Evolutionary conservation across 2,888 invertebrate species (phyloP).

Genomic region (Tortricodes alternella): DNA sequence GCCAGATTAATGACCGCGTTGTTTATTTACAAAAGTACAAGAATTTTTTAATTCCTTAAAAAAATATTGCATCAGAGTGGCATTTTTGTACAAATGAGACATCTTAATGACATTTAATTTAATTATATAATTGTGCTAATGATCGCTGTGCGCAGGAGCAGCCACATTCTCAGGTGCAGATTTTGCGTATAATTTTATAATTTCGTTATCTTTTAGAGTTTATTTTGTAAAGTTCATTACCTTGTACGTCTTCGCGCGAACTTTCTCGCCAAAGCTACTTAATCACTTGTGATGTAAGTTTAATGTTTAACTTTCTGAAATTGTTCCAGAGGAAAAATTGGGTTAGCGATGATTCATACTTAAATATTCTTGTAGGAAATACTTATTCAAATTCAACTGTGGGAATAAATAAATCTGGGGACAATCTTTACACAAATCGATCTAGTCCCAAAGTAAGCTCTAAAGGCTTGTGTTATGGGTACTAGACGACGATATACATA

Average conservation of each 20-base stretch:
- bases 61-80: not conserved
- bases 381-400: too few species aligned
- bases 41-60: not conserved
- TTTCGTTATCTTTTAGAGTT: constrained; percentile 28
- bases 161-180: constrained; percentile 57
- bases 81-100: not conserved
- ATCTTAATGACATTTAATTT: constrained; percentile 3
- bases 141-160: constrained; percentile 43
- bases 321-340: constrained; percentile 2
- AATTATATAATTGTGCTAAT: constrained; percentile 4
- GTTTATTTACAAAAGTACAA: not conserved
- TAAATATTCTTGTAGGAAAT: not conserved
- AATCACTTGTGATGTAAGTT: constrained; percentile 26
- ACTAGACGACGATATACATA: too few species aligned
- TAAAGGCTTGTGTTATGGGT: too few species aligned
- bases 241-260: constrained; percentile 21
- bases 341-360: not conserved
- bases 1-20: too few species aligned
- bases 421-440: too few species aligned
- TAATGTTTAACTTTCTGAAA: constrained; percentile 17
- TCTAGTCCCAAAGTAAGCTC: too few species aligned
- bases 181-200: constrained; percentile 35
- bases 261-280: constrained; percentile 22
- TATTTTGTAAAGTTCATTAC: constrained; percentile 22
- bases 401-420: too few species aligned